A percentile compares a stretch with the other conserved stretches of the same genome.
Conservation (phyloP, 2,797 vertebrate genomes). For the Darevskia mixta region DNA sequence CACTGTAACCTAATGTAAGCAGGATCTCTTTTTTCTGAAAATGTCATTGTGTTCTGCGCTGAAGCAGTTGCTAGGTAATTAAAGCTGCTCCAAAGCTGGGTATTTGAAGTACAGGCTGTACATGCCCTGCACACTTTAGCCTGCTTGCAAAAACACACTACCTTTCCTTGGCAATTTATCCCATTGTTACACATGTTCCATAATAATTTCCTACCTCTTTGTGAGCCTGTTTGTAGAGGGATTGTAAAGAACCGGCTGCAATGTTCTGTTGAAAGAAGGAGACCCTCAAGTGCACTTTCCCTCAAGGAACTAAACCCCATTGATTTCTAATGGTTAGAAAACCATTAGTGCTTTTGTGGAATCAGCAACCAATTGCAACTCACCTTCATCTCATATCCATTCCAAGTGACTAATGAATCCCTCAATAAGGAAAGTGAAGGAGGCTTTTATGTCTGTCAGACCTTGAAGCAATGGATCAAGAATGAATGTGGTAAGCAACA, state of each 20-base stretch:
- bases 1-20: constrained; percentile 17
- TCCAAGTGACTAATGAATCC: neutral
- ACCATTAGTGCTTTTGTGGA: neutral
- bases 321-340: neutral
- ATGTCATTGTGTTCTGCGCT: constrained; percentile 15
- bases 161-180: neutral
- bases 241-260: too few relatives aligned
- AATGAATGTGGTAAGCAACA: neutral
- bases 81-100: neutral
- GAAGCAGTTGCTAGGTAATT: constrained; percentile 35
- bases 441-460: neutral
- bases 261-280: too few relatives aligned
- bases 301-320: neutral
- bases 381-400: neutral
- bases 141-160: neutral
- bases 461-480: neutral
- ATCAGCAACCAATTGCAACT: neutral
- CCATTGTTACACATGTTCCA: accelerated
- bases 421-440: neutral
- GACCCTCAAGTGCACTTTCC: neutral
- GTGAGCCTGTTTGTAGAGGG: neutral
- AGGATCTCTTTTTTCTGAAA: neutral
- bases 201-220: neutral
- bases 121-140: neutral
- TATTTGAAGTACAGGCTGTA: neutral